Percentiles rank a stretch among this genome's conserved stretches.
phyloP scores from a whole-genome alignment of 2,113 vertebrate species.

The Steatornis caripensis region DNA sequence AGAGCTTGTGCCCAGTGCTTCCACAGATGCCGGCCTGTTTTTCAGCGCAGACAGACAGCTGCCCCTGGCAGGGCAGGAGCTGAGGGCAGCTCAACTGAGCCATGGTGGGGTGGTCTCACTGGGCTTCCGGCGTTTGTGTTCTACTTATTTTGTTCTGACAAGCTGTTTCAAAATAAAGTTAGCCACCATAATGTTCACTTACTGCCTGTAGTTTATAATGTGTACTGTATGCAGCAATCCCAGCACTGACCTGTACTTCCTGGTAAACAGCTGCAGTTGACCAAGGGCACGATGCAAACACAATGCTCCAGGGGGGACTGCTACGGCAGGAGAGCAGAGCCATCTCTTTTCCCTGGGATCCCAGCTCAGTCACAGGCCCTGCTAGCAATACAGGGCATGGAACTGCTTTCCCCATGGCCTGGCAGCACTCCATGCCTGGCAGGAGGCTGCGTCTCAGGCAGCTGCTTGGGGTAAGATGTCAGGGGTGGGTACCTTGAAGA shows the following conservation, averaged over 20 bases:
- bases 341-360: background rate
- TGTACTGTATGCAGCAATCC: background rate
- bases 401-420: background rate
- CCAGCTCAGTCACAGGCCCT: background rate
- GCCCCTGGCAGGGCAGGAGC: background rate
- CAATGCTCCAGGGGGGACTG: accelerated
- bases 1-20: background rate
- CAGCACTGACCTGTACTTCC: background rate
- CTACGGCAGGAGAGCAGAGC: background rate
- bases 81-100: background rate
- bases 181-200: background rate
- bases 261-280: background rate
- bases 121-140: background rate
- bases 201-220: background rate
- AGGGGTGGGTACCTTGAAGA: background rate
- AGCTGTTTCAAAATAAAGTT: slow-evolving; percentile 40
- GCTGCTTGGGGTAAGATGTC: background rate
- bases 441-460: background rate
- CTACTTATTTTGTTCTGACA: background rate
- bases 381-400: background rate
- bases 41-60: background rate
- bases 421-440: background rate
- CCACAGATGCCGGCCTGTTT: background rate
- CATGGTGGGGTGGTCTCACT: background rate
- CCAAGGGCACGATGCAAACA: background rate